These are phyloP conservation scores for Melanotaenia pygmaea DNA, from an alignment of 2,797 vertebrate genomes.

Conservation along the genomic window DNA sequence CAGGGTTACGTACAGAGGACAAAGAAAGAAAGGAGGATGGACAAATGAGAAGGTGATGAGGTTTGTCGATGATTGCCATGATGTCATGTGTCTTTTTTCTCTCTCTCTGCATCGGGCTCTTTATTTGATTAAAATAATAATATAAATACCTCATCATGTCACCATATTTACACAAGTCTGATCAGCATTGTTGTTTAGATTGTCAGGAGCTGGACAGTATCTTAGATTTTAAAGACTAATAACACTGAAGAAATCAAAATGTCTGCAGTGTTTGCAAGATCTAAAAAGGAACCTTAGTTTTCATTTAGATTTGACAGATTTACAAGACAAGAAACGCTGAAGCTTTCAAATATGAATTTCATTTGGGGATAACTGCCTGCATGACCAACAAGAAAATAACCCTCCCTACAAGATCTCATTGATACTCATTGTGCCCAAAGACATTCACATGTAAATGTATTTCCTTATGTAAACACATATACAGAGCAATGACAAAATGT, in stretches of 20 bases:
- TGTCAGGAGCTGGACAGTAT: background rate
- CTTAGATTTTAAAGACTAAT: background rate
- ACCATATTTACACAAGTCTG: background rate
- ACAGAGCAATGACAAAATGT: slow-evolving; percentile 2
- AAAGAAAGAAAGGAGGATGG: slow-evolving; percentile 9
- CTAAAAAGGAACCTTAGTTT: background rate
- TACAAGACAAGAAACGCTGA: slow-evolving; percentile 13
- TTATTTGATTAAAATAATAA: slow-evolving; percentile 23
- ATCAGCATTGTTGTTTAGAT: background rate
- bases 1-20: slow-evolving; percentile 20
- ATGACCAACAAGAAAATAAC: slow-evolving; percentile 44
- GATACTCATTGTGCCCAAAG: slow-evolving; percentile 3
- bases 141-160: background rate
- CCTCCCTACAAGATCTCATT: slow-evolving; percentile 41
- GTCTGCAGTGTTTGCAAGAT: too few relatives aligned
- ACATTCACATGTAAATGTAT: background rate
- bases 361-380: slow-evolving; percentile 19
- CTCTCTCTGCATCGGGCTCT: slow-evolving; percentile 1
- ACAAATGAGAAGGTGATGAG: slow-evolving; percentile 6
- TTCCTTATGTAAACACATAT: background rate
- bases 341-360: slow-evolving; percentile 23
- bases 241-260: background rate
- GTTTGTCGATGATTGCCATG: slow-evolving; percentile 20
- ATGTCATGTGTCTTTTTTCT: slow-evolving; percentile 9
- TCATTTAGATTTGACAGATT: slow-evolving; percentile 11